phyloP scores from a whole-genome alignment of 2,888 invertebrate genomes.

The Drosophila merina region DNA sequence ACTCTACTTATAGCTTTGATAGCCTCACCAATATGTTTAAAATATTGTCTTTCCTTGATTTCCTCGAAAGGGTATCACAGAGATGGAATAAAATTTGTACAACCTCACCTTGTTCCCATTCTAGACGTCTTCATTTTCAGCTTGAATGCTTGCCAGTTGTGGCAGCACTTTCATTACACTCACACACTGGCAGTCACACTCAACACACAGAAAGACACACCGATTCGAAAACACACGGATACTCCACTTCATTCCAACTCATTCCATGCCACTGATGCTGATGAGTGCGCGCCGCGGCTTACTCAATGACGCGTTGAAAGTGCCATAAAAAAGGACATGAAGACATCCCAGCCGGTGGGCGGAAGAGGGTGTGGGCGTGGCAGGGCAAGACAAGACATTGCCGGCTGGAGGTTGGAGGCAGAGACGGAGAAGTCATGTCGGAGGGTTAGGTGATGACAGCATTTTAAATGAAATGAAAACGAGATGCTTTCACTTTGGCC shows the following conservation, averaged over 20 bases:
- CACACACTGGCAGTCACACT: slow-evolving; percentile 9
- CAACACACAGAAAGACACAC: background rate
- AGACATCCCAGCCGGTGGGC: slow-evolving; percentile 49
- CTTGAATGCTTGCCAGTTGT: slow-evolving; percentile 50
- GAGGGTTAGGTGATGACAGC: slow-evolving; percentile 73
- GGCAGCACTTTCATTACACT: slow-evolving; percentile 49
- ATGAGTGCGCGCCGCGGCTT: slow-evolving; percentile 75
- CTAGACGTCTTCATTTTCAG: slow-evolving; percentile 74
- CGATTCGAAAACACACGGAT: slow-evolving; percentile 4
- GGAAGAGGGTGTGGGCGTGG: slow-evolving; percentile 1
- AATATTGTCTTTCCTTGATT: background rate
- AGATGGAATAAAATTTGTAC: background rate
- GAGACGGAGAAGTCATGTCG: slow-evolving; percentile 38
- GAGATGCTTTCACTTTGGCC: slow-evolving; percentile 70
- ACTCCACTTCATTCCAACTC: slow-evolving; percentile 14
- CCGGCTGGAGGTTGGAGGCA: background rate
- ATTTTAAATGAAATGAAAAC: slow-evolving; percentile 79
- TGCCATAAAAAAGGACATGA: slow-evolving; percentile 77
- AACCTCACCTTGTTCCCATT: slow-evolving; percentile 17
- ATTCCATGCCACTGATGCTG: slow-evolving; percentile 48
- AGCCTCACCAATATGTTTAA: too few species aligned
- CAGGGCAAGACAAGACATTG: slow-evolving; percentile 11
- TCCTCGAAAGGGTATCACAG: background rate
- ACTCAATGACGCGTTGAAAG: slow-evolving; percentile 80
- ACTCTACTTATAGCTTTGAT: too few species aligned